Base-by-base conservation (phyloP, 2,797 vertebrate species). In the Streptopelia turtur region DNA sequence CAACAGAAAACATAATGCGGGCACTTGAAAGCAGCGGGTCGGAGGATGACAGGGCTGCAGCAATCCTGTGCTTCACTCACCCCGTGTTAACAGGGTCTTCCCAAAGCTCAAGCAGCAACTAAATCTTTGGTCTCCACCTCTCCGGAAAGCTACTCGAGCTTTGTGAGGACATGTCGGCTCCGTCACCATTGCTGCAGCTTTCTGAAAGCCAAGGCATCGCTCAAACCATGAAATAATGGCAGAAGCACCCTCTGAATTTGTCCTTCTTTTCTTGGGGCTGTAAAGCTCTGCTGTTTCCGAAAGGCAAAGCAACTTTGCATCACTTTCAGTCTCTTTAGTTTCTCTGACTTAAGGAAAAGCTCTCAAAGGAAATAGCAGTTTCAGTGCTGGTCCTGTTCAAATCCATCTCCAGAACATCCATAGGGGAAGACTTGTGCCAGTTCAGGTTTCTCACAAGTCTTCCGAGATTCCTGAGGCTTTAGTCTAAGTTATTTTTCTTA, bases 51-150 rank as follows among this genome's bases (percentile, higher is more conserved):
- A 1, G 70, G 63, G 56, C 57, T 47, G 37, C 53, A 15, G 61
- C 30, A 17, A 6, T 6, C 3, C 50, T 33, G 5, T 30, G 16
- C 87, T 80, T 55, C 45, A 0, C 47, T 25, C 6, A 0, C 11
- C 50, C 33, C 1, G 0, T 0, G 1, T 37, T 13, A 61, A 55
- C 0, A 0, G 21, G 65, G 13, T 9, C 33, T 71, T 61, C 68
- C 43, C 74, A 83, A 84, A 53, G 25, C 0, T 0, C 35, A 6
- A 33, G 33, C 7, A 37, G 5, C 3, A 8, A 16, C 1, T 7
- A 27, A 43, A 9, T 7, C 15, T 52, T 49, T 84, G 56, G 61
- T 28, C 35, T 69, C 14, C 49, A 6, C 2, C 1, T 1, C 39
- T 57, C 64, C 17, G 25, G 56, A 6, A 60, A 60, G 66, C 74